Evolutionary conservation across 2,113 vertebrate genomes (phyloP).

Genomic region (Steatornis caripensis): DNA sequence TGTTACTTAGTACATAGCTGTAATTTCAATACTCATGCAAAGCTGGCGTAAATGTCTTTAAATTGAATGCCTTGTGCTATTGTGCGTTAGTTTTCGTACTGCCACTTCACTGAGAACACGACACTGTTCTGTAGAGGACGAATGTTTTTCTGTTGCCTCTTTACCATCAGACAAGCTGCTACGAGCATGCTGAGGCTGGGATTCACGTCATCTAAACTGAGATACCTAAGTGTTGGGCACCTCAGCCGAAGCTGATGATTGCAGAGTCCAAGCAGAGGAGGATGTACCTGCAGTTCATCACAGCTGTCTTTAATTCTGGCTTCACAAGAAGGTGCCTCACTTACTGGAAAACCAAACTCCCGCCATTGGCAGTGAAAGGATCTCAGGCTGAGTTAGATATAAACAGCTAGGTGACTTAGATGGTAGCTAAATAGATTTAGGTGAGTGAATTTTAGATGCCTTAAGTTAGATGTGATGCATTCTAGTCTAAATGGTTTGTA

Average conservation of each 20-base stretch:
- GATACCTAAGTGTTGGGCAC: background rate
- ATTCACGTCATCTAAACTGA: background rate
- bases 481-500: background rate
- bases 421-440: background rate
- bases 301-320: background rate
- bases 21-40: background rate
- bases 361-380: background rate
- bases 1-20: background rate
- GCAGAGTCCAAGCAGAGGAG: background rate
- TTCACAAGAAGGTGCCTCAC: rapidly evolving
- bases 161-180: background rate
- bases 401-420: background rate
- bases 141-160: background rate
- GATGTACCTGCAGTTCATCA: background rate
- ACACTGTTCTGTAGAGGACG: rapidly evolving
- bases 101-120: background rate
- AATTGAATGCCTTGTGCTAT: background rate
- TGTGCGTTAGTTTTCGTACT: background rate
- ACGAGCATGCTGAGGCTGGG: background rate
- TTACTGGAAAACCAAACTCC: background rate
- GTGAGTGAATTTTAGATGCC: background rate
- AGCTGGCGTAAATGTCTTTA: background rate
- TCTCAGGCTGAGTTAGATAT: background rate
- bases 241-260: background rate
- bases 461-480: background rate